Evolutionary conservation across 2,888 invertebrate species (phyloP).

Genomic region (Morpho deidamia): DNA sequence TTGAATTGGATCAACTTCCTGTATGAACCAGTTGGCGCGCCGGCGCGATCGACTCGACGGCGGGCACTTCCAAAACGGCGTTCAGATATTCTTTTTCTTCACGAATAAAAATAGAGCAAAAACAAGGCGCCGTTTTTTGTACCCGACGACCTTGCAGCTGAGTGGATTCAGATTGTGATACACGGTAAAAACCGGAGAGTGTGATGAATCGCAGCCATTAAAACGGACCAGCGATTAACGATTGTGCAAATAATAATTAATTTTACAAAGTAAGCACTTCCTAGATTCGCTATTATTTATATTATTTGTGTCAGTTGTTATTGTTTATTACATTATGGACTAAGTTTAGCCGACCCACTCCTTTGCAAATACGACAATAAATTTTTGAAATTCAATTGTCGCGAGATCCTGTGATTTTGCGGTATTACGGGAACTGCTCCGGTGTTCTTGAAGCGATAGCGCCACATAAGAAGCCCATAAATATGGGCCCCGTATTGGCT

Average conservation of each 20-base stretch:
- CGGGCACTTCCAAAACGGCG: constrained; percentile 69
- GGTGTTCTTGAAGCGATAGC: no score
- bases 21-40: constrained; percentile 59
- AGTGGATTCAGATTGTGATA: constrained; percentile 68
- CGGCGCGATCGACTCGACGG: constrained; percentile 27
- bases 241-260: constrained; percentile 42
- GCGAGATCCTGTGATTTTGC: no score
- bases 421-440: no score
- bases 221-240: constrained; percentile 40
- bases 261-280: constrained; percentile 43
- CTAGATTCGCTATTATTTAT: constrained; percentile 33
- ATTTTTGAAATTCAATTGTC: no score
- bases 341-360: constrained; percentile 1
- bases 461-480: no score
- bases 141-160: constrained; percentile 68
- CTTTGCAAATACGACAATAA: not conserved
- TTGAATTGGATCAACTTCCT: constrained; percentile 69
- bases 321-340: not conserved
- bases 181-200: constrained; percentile 65
- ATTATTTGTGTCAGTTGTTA: constrained; percentile 14
- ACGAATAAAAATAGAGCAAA: constrained; percentile 70
- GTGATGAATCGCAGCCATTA: constrained; percentile 57
- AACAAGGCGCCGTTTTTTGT: constrained; percentile 60
- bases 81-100: constrained; percentile 70
- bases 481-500: no score